A percentile compares a stretch with the other conserved stretches of the same genome.
Conservation (phyloP, 2,888 invertebrate genomes). For the Dolichomitus sp. region DNA sequence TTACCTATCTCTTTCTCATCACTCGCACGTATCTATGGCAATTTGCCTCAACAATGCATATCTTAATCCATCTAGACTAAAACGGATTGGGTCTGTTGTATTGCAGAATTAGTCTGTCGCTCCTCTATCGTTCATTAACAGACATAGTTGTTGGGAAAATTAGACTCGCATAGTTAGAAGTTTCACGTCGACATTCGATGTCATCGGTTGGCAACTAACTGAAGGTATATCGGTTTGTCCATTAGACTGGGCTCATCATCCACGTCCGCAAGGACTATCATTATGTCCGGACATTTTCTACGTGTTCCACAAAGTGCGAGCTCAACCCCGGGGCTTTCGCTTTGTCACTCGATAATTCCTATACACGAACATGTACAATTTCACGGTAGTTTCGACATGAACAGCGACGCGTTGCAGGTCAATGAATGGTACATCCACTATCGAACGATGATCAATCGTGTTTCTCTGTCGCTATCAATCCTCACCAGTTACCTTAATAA, state of each 20-base stretch:
- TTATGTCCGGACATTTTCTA: background rate
- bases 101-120: background rate
- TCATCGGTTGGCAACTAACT: background rate
- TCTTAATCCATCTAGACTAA: background rate
- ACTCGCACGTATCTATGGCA: background rate
- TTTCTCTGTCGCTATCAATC: constrained; percentile 32
- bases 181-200: constrained; percentile 4
- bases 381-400: background rate
- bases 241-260: constrained; percentile 6
- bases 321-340: background rate
- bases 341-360: constrained; percentile 23
- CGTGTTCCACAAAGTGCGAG: constrained; percentile 7
- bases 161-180: background rate
- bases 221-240: constrained; percentile 6
- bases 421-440: background rate
- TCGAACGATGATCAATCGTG: constrained; percentile 30
- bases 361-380: background rate
- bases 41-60: background rate
- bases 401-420: background rate
- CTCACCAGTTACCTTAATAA: constrained; percentile 53
- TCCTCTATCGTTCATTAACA: background rate
- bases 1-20: background rate
- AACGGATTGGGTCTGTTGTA: background rate
- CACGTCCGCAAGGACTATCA: constrained; percentile 18
- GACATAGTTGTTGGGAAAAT: background rate